Evolutionary conservation across 2,888 invertebrate species (phyloP), one percentile per base, ranked within the genome.

Genomic region (Leptura quadrifasciata): DNA sequence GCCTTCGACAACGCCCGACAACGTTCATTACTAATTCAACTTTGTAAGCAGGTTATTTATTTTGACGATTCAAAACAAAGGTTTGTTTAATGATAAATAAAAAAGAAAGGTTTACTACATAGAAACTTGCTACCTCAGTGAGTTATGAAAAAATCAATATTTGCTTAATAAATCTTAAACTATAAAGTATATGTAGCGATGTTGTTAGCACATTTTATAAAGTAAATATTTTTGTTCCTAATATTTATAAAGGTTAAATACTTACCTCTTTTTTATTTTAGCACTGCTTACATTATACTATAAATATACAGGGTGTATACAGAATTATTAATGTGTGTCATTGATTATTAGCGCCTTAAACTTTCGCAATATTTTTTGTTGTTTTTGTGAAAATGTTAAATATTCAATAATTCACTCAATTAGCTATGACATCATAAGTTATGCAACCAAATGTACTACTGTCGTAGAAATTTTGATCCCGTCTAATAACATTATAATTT

Each of bases 201-300:
- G 20, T 67, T 24, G 58, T 77, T 75, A 75, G 47, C 75, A 75
- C 69, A 39, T 65, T 65, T 70, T 67, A 27, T 74, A 67, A 61
- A 55, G 75, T 74, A 58, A 76, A 78, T 73, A 78, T 76, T 70
- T 63, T 70, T 73, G 65, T 73, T 73, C 65, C 76, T 61, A 77
- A 75, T 77, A 74, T 77, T 77, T 77, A 72, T 72, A 18, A 39
- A 75, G 68, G 75, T 77, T 75, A 75, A 77, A 77, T 72, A 77
- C 60, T 75, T 63, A 63, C 72, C 71, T 72, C 65, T 35, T 57
- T 17, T 57, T 57, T 69, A 54, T 24, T 67, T 67, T 67, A 21
- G 58, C 12, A 21, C 8, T 12, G 24, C 9, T 9, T 21, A 24
- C 15, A 58, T 21, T 20, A 58, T 20, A 15, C 5, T 24, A 58